Base-by-base conservation (phyloP, 1,140 invertebrate genomes). In the Hycleus cichorii region DNA sequence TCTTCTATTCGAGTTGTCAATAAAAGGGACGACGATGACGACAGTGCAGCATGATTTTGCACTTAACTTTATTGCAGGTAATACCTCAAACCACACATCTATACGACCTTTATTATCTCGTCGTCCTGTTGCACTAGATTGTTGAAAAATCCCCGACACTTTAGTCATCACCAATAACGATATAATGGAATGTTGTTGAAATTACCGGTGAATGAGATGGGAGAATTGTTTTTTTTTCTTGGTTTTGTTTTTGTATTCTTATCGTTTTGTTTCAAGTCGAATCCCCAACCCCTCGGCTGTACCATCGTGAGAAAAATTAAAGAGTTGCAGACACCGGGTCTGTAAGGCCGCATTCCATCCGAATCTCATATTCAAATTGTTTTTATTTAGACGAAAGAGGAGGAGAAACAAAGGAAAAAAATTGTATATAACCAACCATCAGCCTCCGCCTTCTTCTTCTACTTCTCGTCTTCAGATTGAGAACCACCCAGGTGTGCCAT, bases 401-500 rank as follows among this genome's bases (percentile, higher is more conserved):
- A 42, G 11, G 9, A 42, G 40, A 42, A 42, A 9, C 40, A 4
- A 10, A 42, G 9, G 10, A 42, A 10, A 42, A 11, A 42, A 42
- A 18, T 18, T 18, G 18, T 18, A 18, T 18, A 18, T 18, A 18
- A 18, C 18, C 40, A 32, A 42, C 11, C 40, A 42, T 42, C 40
- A 42, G 32, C 32, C 32, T 32, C 32, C 32, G 32, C 32, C 32
- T 32, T 32, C 32, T 32, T 32, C 32, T 32, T 32, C 32, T 32
- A 5, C 32, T 32, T 32, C 32, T 42, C 40, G 10, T 42, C 40
- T n/a, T 42, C 11, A 10, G 4, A 10, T 42, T 42, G 40, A 42
- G 60, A 66, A 62, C 70, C 70, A 72, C 70, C 70, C 70, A 72
- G 70, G 70, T 72, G 70, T 69, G 60, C 70, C 64, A 65, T 69